A percentile compares a stretch with the other conserved stretches of the same genome.
Evolutionary conservation across 2,113 vertebrate species (phyloP).

Genomic region (Centropus unirufus): DNA sequence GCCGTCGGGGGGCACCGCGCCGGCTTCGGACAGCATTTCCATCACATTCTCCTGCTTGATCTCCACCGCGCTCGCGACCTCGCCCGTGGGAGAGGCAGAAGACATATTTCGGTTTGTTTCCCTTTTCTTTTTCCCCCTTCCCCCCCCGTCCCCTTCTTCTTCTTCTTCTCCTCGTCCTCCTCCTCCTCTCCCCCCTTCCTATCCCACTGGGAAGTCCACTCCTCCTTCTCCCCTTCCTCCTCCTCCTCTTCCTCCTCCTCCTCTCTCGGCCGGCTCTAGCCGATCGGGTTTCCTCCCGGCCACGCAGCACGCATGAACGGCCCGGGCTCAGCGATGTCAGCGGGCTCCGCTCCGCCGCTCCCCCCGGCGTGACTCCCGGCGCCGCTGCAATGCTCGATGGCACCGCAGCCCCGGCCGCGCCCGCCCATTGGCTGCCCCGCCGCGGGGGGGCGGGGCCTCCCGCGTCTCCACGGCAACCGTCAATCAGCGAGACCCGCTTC

Average conservation of each 20-base stretch:
- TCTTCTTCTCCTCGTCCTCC: slow-evolving; percentile 51
- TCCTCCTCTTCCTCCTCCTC: slow-evolving; percentile 84
- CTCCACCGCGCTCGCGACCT: slow-evolving; percentile 88
- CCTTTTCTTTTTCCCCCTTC: slow-evolving; percentile 35
- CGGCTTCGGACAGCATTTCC: slow-evolving; percentile 79
- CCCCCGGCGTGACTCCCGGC: slow-evolving; percentile 77
- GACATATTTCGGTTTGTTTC: slow-evolving; percentile 88
- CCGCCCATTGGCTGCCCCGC: slow-evolving; percentile 70
- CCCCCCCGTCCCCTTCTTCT: not conserved
- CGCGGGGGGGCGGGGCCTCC: slow-evolving; percentile 59
- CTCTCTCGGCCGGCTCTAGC: slow-evolving; percentile 81
- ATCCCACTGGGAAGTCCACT: slow-evolving; percentile 85
- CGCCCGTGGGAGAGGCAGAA: slow-evolving; percentile 94
- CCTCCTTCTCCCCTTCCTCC: not conserved
- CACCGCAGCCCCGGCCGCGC: slow-evolving; percentile 67
- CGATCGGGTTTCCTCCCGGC: slow-evolving; percentile 97
- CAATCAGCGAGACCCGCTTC: slow-evolving; percentile 69
- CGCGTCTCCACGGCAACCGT: slow-evolving; percentile 63
- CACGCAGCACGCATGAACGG: slow-evolving; percentile 92
- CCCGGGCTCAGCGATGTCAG: slow-evolving; percentile 85
- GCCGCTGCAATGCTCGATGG: slow-evolving; percentile 76
- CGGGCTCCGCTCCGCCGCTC: slow-evolving; percentile 79
- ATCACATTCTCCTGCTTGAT: slow-evolving; percentile 96
- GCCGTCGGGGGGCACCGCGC: slow-evolving; percentile 34
- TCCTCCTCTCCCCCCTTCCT: slow-evolving; percentile 64